Conservation (phyloP, 2,888 invertebrate genomes). For the Lasioglossum vierecki region DNA sequence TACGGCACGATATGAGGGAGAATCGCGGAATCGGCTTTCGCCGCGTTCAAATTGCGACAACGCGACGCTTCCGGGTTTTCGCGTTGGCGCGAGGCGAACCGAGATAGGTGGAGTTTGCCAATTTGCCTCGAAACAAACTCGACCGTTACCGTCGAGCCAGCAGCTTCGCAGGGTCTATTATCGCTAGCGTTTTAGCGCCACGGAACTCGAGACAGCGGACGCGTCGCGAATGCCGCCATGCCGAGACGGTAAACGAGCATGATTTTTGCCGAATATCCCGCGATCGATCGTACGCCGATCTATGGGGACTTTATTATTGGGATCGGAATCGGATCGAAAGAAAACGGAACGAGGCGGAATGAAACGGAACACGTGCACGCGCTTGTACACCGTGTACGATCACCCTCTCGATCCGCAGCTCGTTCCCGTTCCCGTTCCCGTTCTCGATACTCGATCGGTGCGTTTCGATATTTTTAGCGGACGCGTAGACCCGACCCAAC, state of each 20-base stretch:
- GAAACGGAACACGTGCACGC: conserved; percentile 52
- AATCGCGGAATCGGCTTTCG: neutral
- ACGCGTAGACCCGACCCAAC: conserved; percentile 69
- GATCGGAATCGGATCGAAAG: neutral
- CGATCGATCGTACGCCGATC: neutral
- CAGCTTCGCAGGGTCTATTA: neutral
- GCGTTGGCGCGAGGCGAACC: neutral
- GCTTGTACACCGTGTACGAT: neutral
- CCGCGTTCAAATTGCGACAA: neutral
- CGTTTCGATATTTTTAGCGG: conserved; percentile 77
- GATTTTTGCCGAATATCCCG: neutral
- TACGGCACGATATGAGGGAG: neutral
- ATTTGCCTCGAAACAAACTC: neutral
- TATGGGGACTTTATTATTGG: neutral
- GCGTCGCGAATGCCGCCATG: too few species aligned
- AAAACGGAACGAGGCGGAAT: neutral
- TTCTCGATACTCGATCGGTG: conserved; percentile 78
- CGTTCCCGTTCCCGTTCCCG: conserved; percentile 60
- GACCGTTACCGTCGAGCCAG: neutral
- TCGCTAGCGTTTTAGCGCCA: conserved; percentile 16
- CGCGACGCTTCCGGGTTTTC: neutral
- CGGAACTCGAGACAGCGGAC: neutral
- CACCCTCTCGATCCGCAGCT: conserved; percentile 16
- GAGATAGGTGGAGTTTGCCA: conserved; percentile 3
- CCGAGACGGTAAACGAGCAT: neutral